Percentiles rank a stretch among this genome's conserved stretches.
Conservation (phyloP, 2,113 vertebrate species). For the Uria aalge region DNA sequence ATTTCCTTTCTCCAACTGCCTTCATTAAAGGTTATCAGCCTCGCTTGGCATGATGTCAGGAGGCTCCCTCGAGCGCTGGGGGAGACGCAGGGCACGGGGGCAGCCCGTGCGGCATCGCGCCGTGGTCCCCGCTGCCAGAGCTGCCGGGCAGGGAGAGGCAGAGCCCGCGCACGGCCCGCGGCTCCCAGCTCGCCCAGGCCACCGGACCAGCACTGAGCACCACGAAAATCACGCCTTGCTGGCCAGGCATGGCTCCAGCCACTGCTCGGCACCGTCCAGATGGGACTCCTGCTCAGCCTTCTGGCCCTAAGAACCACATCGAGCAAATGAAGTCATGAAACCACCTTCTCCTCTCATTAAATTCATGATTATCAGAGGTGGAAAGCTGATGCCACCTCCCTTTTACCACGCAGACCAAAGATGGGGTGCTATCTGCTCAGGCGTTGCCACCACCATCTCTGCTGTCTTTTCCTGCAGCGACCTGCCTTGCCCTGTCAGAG, state of each 20-base stretch:
- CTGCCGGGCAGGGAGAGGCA: constrained; percentile 42
- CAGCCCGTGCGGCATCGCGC: neutral
- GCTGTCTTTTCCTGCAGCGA: neutral
- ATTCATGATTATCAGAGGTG: neutral
- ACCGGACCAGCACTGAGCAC: neutral
- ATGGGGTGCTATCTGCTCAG: neutral
- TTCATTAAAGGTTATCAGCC: neutral
- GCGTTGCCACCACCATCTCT: neutral
- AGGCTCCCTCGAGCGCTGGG: neutral
- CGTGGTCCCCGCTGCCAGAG: neutral
- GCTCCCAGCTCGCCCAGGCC: neutral
- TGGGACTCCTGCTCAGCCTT: neutral
- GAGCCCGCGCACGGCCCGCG: neutral
- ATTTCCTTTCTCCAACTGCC: neutral
- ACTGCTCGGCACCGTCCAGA: neutral
- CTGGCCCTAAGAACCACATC: fast-evolving
- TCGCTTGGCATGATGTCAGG: constrained; percentile 43
- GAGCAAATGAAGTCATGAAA: neutral
- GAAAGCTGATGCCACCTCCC: neutral
- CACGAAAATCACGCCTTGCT: neutral
- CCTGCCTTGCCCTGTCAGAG: neutral
- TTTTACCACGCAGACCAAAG: neutral
- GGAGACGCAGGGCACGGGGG: neutral
- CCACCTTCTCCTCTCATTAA: neutral
- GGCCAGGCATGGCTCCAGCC: neutral